Conservation (phyloP, 2,113 vertebrate genomes). For the Plecotus auritus region DNA sequence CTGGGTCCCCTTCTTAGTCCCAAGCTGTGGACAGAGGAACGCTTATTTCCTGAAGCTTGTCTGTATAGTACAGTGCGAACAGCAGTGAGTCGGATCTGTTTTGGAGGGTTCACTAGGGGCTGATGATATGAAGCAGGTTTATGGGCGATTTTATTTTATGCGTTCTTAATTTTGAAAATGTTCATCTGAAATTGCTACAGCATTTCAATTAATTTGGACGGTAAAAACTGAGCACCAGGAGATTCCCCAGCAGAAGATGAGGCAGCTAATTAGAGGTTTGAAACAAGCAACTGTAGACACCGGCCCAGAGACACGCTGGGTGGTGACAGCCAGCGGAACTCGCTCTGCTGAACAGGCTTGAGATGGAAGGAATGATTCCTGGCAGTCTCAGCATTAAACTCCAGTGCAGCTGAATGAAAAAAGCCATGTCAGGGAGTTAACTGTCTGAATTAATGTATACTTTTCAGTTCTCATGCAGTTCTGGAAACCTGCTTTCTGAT, state of each 20-base stretch:
- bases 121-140: slow-evolving; percentile 50
- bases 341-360: neutral
- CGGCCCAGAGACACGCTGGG: neutral
- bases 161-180: slow-evolving; percentile 70
- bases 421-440: slow-evolving; percentile 19
- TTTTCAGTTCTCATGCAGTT: neutral
- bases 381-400: slow-evolving; percentile 29
- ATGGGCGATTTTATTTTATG: slow-evolving; percentile 63
- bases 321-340: neutral
- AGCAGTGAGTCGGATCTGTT: slow-evolving; percentile 3
- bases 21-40: neutral
- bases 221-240: slow-evolving; percentile 65
- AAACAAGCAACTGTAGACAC: slow-evolving; percentile 59
- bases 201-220: slow-evolving; percentile 69
- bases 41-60: neutral
- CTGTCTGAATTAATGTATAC: neutral
- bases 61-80: neutral
- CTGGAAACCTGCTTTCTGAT: slow-evolving; percentile 7
- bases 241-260: slow-evolving; percentile 59
- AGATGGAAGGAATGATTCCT: slow-evolving; percentile 36
- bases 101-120: slow-evolving; percentile 53
- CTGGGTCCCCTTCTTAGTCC: neutral
- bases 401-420: neutral
- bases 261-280: slow-evolving; percentile 65
- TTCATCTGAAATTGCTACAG: slow-evolving; percentile 65